A percentile compares a stretch with the other conserved stretches of the same genome.
phyloP scores from a whole-genome alignment of 2,113 vertebrate species.

The Apteryx mantelli region DNA sequence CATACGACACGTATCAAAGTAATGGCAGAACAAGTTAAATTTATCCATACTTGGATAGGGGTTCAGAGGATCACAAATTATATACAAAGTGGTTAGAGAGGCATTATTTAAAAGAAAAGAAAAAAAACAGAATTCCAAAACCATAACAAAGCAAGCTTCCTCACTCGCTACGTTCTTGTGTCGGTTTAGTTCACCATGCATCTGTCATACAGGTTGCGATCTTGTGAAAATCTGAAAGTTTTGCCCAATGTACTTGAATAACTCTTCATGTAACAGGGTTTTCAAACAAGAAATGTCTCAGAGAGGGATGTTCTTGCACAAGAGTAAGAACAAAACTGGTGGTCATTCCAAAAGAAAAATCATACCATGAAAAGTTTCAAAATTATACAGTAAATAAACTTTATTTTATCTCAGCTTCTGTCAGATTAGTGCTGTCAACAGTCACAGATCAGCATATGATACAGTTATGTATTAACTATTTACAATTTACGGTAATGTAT shows the following conservation, averaged over 20 bases:
- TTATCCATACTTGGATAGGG: background rate
- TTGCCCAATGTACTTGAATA: background rate
- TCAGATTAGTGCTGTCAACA: conserved; percentile 83
- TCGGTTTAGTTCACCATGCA: background rate
- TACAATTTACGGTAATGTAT: conserved; percentile 91
- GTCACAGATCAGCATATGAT: conserved; percentile 83
- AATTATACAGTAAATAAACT: conserved; percentile 89
- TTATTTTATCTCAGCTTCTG: conserved; percentile 87
- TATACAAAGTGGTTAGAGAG: background rate
- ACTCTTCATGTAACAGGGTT: background rate
- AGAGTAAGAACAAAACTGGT: background rate
- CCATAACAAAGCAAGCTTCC: background rate
- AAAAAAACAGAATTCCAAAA: background rate
- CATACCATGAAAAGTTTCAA: conserved; percentile 14
- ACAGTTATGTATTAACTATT: conserved; percentile 83
- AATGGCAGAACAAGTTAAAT: background rate
- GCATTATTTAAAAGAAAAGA: background rate
- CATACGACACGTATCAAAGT: accelerated
- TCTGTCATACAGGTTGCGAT: background rate
- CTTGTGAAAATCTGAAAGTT: background rate
- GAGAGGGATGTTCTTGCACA: background rate
- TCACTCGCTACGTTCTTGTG: background rate
- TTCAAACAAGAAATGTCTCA: background rate
- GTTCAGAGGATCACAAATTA: background rate
- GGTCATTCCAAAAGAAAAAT: conserved; percentile 4